Conservation (phyloP, 2,797 vertebrate genomes). For the Myotis pilosus region DNA sequence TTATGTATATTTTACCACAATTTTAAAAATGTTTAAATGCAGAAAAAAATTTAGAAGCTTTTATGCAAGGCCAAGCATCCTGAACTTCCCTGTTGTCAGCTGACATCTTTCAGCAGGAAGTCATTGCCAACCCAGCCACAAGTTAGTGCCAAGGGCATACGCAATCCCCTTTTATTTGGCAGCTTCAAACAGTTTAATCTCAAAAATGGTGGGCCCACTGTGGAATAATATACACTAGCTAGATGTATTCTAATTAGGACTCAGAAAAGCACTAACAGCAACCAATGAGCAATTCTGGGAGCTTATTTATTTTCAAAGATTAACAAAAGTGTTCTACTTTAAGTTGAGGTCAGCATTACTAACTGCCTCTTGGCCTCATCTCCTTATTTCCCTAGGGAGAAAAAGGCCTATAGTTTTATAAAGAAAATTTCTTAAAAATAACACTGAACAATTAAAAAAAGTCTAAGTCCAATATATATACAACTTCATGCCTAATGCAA, state of each 20-base stretch:
- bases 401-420: not conserved
- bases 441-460: not conserved
- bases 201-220: not conserved
- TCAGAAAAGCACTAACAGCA: conserved; percentile 26
- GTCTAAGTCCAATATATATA: not conserved
- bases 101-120: not conserved
- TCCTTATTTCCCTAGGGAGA: conserved; percentile 11
- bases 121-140: not conserved
- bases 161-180: not conserved
- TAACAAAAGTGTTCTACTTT: conserved; percentile 33
- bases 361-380: not conserved
- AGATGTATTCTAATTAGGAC: not conserved
- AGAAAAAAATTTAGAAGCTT: not conserved
- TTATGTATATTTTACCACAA: conserved; percentile 1
- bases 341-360: conserved; percentile 35
- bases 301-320: conserved; percentile 16
- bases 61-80: not conserved
- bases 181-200: conserved; percentile 30
- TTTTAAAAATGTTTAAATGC: not conserved
- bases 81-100: not conserved
- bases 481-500: not conserved
- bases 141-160: not conserved
- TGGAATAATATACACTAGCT: not conserved
- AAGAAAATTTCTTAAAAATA: conserved; percentile 40
- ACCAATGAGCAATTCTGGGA: not conserved